Base-by-base conservation (phyloP, 1,140 invertebrate genomes). In the Conopomorpha cramerella region DNA sequence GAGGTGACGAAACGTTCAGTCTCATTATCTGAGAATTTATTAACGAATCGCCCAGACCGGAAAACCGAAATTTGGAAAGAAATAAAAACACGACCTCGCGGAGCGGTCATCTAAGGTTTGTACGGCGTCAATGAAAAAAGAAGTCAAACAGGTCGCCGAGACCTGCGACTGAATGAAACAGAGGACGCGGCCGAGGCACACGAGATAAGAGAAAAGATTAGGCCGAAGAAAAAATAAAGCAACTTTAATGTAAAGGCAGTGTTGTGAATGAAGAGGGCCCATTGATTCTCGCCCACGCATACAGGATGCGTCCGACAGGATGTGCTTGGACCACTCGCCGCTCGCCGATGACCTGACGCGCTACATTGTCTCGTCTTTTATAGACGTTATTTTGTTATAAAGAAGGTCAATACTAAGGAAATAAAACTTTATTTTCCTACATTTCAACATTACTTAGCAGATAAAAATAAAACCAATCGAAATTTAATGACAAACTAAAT, bases 11-110 rank as follows among this genome's bases (percentile, higher is more conserved):
- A 74, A 74, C 70, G 70, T 67, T 74, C 70, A 70, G 64, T 67
- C 64, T 74, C 70, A 74, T 74, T 74, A 74, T 74, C 66, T 70
- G 64, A 66, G 70, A 74, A 74, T 74, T 74, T 74, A 74, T 74
- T 74, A 74, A 74, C 70, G 70, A 74, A 70, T 70, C 70, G 70
- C 38, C 33, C 54, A 57, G 63, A 74, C 70, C 70, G 70, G 70
- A 71, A 74, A 74, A 71, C 70, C 66, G 43, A 74, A 71, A 74
- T 66, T 66, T 71, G 60, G n/a, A 74, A 74, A 74, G 61, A 74
- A 74, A 74, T 71, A 74, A 74, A 74, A 74, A 68, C 63, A 61
- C 66, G 66, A 74, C 66, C 70, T 68, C 70, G 58, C n/a, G 59
- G 53, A 61, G 70, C 65, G 70, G 70, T 71, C 70, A 70, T 63